Evolutionary conservation across 2,113 vertebrate species (phyloP), one percentile per base, ranked within the genome.

Genomic region (Ariopsis seemanni): DNA sequence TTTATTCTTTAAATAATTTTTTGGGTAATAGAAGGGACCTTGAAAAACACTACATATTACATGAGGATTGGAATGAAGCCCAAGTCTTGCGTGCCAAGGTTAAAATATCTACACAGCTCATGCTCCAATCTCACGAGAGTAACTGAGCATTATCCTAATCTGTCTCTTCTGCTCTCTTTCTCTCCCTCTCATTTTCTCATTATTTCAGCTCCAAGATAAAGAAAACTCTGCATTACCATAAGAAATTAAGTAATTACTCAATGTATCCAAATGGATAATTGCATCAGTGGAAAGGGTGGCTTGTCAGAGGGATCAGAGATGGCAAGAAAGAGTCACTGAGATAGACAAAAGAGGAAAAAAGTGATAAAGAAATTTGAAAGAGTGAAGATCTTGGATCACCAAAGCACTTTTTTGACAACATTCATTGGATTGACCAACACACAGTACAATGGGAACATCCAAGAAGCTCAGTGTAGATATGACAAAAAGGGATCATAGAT

Each of bases 191-290:
- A 87, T 92, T 93, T 94, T 94, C 93, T 93, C 83, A 90, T 93
- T 89, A 93, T 93, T 92, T 72, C 90, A 92, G 93, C 87, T 91
- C 94, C 90, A 93, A 94, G 95, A 96, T 95, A 96, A 96, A 96
- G 95, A 96, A 96, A 93, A 86, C 74, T 90, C 50, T 69, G 92
- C 95, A 96, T 95, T 94, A 89, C 96, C 93, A 95, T 95, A 94
- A 95, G 95, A 96, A 98, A 96, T 96, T 94, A 96, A 97, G 95
- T 96, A 96, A 98, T 97, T 97, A 97, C 94, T 95, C 88, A 62
- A 93, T 93, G 95, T 96, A 96, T 96, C 94, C 93, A 93, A 94
- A 82, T 91, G 93, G 93, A 90, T 96, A 97, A 98, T 97, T 97
- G 95, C 91, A 91, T 94, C 93, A 2, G 72, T 94, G 95, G 95